These are phyloP conservation scores for Sapajus apella DNA, from an alignment of 2,113 vertebrate species.

Conservation along the genomic window DNA sequence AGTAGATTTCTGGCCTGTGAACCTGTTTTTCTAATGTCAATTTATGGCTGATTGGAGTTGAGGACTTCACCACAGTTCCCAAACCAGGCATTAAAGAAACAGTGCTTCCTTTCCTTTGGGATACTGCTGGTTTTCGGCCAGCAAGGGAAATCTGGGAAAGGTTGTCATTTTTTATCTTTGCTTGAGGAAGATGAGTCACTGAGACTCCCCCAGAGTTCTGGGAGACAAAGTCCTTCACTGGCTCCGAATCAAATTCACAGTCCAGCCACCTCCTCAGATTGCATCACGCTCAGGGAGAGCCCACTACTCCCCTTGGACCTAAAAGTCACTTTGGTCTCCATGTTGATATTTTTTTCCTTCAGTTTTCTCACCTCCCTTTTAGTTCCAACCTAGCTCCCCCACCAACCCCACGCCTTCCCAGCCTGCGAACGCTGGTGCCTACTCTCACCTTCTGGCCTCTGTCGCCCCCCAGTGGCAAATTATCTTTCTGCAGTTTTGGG, in stretches of 20 bases:
- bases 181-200: background rate
- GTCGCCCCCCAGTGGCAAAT: background rate
- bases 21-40: background rate
- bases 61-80: background rate
- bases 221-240: background rate
- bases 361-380: background rate
- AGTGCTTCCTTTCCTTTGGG: background rate
- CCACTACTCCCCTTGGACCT: background rate
- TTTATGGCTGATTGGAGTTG: too few relatives aligned
- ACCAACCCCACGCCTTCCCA: accelerated
- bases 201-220: background rate
- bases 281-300: background rate
- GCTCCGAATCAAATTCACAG: background rate
- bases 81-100: background rate
- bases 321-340: background rate
- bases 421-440: too few relatives aligned
- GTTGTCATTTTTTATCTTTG: background rate
- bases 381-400: background rate
- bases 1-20: background rate
- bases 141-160: background rate
- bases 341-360: background rate
- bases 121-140: background rate
- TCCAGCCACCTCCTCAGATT: background rate
- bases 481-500: background rate
- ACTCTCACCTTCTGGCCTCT: background rate